Conservation (phyloP, 1,140 invertebrate species). For the Muscidifurax raptorellus region DNA sequence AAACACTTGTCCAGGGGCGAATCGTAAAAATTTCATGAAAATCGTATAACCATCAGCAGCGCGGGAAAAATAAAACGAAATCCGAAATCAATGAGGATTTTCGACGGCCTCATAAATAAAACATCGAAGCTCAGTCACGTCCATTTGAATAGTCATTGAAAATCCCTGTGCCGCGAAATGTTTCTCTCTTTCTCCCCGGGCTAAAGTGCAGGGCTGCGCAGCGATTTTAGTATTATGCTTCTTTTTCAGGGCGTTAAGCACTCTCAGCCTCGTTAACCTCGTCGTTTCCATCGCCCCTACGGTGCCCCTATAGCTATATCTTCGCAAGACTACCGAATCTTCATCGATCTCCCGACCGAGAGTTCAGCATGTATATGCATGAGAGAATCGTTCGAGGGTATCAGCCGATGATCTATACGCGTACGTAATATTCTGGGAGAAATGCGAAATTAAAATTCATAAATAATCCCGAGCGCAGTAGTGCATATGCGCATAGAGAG, state of each 20-base stretch:
- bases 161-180: background rate
- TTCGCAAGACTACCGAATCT: background rate
- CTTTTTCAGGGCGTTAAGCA: conserved; percentile 8
- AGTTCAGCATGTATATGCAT: background rate
- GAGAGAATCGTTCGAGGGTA: too few species aligned
- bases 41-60: too few species aligned
- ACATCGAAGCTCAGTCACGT: background rate
- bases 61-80: background rate
- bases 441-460: too few species aligned
- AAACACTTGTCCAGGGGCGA: background rate
- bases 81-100: background rate
- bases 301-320: too few species aligned
- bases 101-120: background rate
- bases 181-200: background rate
- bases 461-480: too few species aligned
- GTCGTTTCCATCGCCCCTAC: background rate
- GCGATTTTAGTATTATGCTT: background rate
- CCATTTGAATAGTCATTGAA: conserved; percentile 29
- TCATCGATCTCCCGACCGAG: background rate
- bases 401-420: too few species aligned
- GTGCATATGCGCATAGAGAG: too few species aligned
- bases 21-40: background rate
- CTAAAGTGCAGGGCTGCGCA: background rate
- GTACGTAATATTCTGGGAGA: too few species aligned
- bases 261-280: background rate